phyloP scores from a whole-genome alignment of 92 coral and sea anemone species.

The Parazoanthus swiftii region DNA sequence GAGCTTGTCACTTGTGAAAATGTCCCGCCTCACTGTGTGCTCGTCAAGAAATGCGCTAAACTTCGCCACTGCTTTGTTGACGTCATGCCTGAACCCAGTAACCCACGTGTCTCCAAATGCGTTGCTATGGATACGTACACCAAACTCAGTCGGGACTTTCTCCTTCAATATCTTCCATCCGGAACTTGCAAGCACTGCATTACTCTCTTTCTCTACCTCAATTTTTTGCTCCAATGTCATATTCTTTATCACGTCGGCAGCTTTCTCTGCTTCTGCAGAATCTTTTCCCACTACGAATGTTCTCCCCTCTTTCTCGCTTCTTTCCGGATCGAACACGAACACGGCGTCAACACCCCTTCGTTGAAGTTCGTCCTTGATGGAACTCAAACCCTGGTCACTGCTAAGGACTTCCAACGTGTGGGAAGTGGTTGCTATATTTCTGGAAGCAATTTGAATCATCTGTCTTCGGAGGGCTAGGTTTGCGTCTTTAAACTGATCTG shows the following conservation, averaged over 20 bases:
- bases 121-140: slow-evolving; percentile 49
- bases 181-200: slow-evolving; percentile 37
- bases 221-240: slow-evolving; percentile 59
- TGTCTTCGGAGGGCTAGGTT: slow-evolving; percentile 53
- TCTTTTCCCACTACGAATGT: slow-evolving; percentile 51
- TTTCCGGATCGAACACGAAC: slow-evolving; percentile 56
- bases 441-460: slow-evolving; percentile 49
- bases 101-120: slow-evolving; percentile 66
- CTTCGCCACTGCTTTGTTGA: slow-evolving; percentile 46
- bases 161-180: slow-evolving; percentile 60
- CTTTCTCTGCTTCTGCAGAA: slow-evolving; percentile 56
- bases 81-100: slow-evolving; percentile 65
- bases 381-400: slow-evolving; percentile 52
- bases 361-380: slow-evolving; percentile 50
- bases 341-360: slow-evolving; percentile 56
- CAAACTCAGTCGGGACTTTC: slow-evolving; percentile 24
- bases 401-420: slow-evolving; percentile 58
- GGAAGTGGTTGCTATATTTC: slow-evolving; percentile 40
- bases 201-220: slow-evolving; percentile 49
- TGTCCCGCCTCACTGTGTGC: slow-evolving; percentile 50
- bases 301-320: slow-evolving; percentile 31
- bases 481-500: slow-evolving; percentile 62
- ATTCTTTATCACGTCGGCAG: slow-evolving; percentile 47
- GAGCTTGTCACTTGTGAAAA: slow-evolving; percentile 48
- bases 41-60: slow-evolving; percentile 58